Conservation (phyloP, 2,113 vertebrate genomes). For the Tympanuchus pallidicinctus region DNA sequence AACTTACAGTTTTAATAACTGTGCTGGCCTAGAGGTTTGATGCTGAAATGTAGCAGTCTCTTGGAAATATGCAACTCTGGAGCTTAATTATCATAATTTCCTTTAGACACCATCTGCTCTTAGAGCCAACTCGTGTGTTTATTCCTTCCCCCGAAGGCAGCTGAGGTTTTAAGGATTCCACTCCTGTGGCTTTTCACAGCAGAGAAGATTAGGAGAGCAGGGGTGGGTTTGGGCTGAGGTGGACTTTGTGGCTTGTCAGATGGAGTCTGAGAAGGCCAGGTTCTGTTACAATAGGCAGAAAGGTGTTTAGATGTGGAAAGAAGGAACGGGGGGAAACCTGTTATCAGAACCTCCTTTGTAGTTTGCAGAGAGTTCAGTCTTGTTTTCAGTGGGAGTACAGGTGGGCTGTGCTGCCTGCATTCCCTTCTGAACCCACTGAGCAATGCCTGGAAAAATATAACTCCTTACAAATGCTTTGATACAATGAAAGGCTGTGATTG, state of each 20-base stretch:
- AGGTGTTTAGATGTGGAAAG: fast-evolving
- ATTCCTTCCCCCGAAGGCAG: neutral
- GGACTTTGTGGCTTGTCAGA: neutral
- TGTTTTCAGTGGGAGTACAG: neutral
- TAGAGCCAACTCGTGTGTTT: slow-evolving; percentile 11
- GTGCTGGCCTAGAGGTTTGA: slow-evolving; percentile 50
- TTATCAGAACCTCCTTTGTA: neutral
- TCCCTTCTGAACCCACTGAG: neutral
- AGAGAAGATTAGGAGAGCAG: neutral
- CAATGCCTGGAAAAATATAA: neutral
- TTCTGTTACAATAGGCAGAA: neutral
- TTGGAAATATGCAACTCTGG: slow-evolving; percentile 49
- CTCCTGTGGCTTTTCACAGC: neutral
- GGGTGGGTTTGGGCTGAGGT: neutral
- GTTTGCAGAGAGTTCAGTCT: neutral
- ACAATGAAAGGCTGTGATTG: neutral
- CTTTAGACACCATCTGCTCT: slow-evolving; percentile 68
- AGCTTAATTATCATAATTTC: slow-evolving; percentile 68
- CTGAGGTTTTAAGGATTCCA: neutral
- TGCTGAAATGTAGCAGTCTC: slow-evolving; percentile 49
- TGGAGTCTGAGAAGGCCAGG: neutral
- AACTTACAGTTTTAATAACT: neutral
- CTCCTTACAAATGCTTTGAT: neutral
- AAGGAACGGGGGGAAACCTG: neutral
- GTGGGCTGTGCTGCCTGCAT: neutral